These are phyloP conservation scores for Teleogryllus oceanicus DNA, from an alignment of 2,888 invertebrate genomes.

Conservation along the genomic window DNA sequence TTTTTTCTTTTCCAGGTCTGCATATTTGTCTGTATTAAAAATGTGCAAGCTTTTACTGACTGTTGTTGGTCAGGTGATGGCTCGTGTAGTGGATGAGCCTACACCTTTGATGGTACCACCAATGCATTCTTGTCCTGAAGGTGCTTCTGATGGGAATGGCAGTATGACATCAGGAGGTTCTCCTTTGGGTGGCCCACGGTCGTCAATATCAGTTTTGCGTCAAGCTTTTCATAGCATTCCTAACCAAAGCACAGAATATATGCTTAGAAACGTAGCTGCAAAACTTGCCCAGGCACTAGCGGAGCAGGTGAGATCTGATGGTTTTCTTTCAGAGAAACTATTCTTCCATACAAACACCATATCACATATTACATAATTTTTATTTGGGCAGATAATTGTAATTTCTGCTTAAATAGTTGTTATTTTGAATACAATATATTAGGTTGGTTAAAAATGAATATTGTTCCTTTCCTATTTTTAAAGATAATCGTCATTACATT, in stretches of 20 bases:
- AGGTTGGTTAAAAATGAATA: too few relatives aligned
- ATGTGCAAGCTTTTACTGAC: constrained; percentile 85
- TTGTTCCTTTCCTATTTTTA: too few relatives aligned
- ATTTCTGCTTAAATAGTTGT: too few relatives aligned
- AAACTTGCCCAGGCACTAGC: constrained; percentile 79
- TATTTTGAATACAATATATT: too few relatives aligned
- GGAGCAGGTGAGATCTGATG: constrained; percentile 58
- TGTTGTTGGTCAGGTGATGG: constrained; percentile 77
- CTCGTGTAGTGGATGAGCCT: constrained; percentile 52
- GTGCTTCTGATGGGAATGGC: constrained; percentile 35
- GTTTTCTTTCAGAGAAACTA: not conserved
- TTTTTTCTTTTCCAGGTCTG: constrained; percentile 57
- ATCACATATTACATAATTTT: too few relatives aligned
- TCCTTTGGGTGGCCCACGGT: constrained; percentile 43
- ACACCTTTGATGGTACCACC: constrained; percentile 46
- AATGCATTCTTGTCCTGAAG: constrained; percentile 19
- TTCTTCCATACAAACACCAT: too few relatives aligned
- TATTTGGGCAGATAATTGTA: too few relatives aligned
- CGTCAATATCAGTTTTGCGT: constrained; percentile 59
- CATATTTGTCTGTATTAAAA: constrained; percentile 82
- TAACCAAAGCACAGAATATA: constrained; percentile 77
- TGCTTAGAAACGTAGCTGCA: constrained; percentile 76
- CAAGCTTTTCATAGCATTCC: constrained; percentile 82
- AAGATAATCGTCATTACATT: too few relatives aligned
- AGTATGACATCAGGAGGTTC: constrained; percentile 11